These are phyloP conservation scores for Hydractinia echinata DNA, from an alignment of 30 jellyfish, hydroid and myxozoan genomes.

Conservation along the genomic window DNA sequence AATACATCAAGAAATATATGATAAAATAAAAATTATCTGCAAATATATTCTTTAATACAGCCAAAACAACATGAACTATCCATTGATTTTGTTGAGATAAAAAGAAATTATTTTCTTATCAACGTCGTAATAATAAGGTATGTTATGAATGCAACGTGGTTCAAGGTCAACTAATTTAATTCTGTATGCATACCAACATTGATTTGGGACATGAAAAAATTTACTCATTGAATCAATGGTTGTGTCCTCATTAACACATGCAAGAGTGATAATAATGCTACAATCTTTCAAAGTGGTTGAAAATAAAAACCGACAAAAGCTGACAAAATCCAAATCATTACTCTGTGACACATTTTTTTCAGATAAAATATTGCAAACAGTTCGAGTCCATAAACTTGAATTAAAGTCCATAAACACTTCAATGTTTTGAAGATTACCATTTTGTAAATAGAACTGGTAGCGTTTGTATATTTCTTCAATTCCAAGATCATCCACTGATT, in stretches of 20 bases:
- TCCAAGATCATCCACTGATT: conserved; percentile 33
- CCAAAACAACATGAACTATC: not conserved
- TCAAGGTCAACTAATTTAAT: conserved; percentile 71
- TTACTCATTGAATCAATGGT: not conserved
- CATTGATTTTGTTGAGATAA: conserved; percentile 6
- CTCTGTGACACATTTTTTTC: not conserved
- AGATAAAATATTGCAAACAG: conserved; percentile 14
- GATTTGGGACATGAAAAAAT: conserved; percentile 4
- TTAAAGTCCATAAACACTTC: conserved; percentile 23
- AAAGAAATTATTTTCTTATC: conserved; percentile 38
- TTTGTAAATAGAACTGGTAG: conserved; percentile 1
- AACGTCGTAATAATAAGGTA: conserved; percentile 40
- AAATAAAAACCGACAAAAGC: conserved; percentile 46
- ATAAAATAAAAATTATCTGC: too few species aligned
- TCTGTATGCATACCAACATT: conserved; percentile 26
- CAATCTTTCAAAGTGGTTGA: conserved; percentile 87
- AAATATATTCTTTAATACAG: too few species aligned
- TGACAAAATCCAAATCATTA: not conserved
- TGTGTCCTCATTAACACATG: not conserved
- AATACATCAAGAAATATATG: too few species aligned
- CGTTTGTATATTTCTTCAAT: conserved; percentile 36
- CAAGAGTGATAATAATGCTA: conserved; percentile 70
- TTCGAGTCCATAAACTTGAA: conserved; percentile 43
- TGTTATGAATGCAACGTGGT: conserved; percentile 42
- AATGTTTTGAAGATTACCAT: not conserved